Base-by-base conservation (phyloP, 2,113 vertebrate genomes). In the Antennarius striatus region DNA sequence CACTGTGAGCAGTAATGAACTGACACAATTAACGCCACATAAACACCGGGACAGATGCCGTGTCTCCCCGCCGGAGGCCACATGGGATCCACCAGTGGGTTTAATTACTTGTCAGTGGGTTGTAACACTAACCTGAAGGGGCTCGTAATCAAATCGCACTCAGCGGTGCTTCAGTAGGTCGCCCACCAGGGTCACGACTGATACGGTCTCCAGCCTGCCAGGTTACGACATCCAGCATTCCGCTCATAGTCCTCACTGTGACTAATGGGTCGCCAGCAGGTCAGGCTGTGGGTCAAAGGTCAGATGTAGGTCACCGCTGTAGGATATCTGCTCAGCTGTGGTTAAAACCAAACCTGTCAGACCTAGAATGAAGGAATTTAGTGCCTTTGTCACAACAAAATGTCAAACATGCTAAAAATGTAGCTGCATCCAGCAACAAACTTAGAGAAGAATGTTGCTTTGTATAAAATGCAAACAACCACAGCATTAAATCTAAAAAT, bases 81-180 rank as follows among this genome's bases (percentile, higher is more conserved):
- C 73, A 36, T 66, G 61, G 71, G 64, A n/a, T 65, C 65, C 77
- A 75, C 73, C 77, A 15, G 60, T 63, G 56, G 86, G 71, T 73
- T 85, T 88, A 88, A 86, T 90, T 85, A 88, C 77, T 66, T 69
- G 30, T 73, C 36, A 30, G 61, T 46, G 56, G 55, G 69, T 73
- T 59, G 45, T 68, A 67, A 63, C 50, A 55, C 40, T 46, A 60
- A 53, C 75, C 77, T 68, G 51, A 75, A 52, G 75, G 72, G 52
- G 32, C 28, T 69, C 16, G 13, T 81, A 68, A 86, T 82, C 51
- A 70, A 68, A 77, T 85, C 77, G 68, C 73, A 68, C 48, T 12
- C 48, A 73, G 80, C 57, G 48, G 29, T 29, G 77, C 53, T 69
- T 68, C 70, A 16, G 62, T 55, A 73, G 61, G 58, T 14, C 28